Evolutionary conservation across 2,797 vertebrate species (phyloP).

Genomic region (Apogon talboti): DNA sequence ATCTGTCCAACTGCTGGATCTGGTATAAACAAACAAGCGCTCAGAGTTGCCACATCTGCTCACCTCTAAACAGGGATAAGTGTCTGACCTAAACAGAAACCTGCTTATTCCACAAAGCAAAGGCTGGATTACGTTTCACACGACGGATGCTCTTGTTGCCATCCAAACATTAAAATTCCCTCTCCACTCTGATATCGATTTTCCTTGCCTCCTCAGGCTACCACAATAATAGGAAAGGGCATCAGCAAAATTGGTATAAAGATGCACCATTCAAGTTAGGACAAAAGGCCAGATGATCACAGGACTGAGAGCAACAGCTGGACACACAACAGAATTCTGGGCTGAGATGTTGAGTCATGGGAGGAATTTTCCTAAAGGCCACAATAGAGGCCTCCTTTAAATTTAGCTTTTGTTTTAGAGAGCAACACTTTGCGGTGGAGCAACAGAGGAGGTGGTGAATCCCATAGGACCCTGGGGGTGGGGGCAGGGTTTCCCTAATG

Average conservation of each 20-base stretch:
- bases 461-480: constrained; percentile 8
- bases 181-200: constrained; percentile 24
- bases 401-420: constrained; percentile 56
- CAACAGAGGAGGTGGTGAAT: constrained; percentile 33
- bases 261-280: constrained; percentile 12
- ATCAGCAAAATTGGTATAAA: constrained; percentile 22
- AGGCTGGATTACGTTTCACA: constrained; percentile 27
- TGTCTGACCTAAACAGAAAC: constrained; percentile 31
- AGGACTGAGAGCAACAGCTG: constrained; percentile 60
- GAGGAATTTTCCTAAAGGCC: constrained; percentile 47
- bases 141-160: background rate
- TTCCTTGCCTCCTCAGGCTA: constrained; percentile 8
- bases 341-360: constrained; percentile 45
- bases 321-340: constrained; percentile 39
- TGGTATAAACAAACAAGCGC: constrained; percentile 22
- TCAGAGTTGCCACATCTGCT: constrained; percentile 38
- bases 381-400: constrained; percentile 56
- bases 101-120: constrained; percentile 22
- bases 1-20: constrained; percentile 30
- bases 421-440: constrained; percentile 22
- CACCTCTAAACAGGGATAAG: constrained; percentile 30
- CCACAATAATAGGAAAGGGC: constrained; percentile 17
- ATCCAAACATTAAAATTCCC: constrained; percentile 17
- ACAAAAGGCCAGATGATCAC: constrained; percentile 8
- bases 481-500: constrained; percentile 46